Evolutionary conservation across 2,113 vertebrate genomes (phyloP).

Genomic region (Saguinus imperator): DNA sequence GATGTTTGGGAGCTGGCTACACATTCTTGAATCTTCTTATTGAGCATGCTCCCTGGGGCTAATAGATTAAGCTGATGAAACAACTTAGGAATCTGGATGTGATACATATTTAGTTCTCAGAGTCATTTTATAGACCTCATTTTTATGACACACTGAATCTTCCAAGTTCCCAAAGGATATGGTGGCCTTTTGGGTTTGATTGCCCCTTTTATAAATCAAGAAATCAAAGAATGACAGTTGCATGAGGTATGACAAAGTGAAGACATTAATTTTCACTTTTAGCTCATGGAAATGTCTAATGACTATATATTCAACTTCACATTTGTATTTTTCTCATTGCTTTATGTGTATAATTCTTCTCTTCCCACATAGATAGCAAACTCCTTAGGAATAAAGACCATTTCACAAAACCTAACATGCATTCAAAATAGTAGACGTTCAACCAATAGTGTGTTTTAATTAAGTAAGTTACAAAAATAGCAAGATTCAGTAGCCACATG

Average conservation of each 20-base stretch:
- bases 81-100: background rate
- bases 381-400: background rate
- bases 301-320: constrained; percentile 16
- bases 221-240: background rate
- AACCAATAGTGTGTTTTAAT: constrained; percentile 40
- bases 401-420: background rate
- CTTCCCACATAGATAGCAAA: background rate
- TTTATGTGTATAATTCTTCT: background rate
- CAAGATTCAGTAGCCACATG: constrained; percentile 9
- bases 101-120: background rate
- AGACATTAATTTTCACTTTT: background rate
- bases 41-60: background rate
- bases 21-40: background rate
- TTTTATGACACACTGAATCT: constrained; percentile 59
- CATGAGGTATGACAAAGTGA: background rate
- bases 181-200: constrained; percentile 39
- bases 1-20: background rate
- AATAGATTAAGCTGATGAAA: background rate
- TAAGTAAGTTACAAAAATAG: constrained; percentile 32
- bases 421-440: constrained; percentile 1
- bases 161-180: constrained; percentile 28
- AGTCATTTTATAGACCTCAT: constrained; percentile 32
- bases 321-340: constrained; percentile 3
- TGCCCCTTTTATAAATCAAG: constrained; percentile 43
- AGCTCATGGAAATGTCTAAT: constrained; percentile 38